These are phyloP conservation scores for Lochmaea capreae DNA, from an alignment of 2,888 invertebrate genomes.

Conservation along the genomic window DNA sequence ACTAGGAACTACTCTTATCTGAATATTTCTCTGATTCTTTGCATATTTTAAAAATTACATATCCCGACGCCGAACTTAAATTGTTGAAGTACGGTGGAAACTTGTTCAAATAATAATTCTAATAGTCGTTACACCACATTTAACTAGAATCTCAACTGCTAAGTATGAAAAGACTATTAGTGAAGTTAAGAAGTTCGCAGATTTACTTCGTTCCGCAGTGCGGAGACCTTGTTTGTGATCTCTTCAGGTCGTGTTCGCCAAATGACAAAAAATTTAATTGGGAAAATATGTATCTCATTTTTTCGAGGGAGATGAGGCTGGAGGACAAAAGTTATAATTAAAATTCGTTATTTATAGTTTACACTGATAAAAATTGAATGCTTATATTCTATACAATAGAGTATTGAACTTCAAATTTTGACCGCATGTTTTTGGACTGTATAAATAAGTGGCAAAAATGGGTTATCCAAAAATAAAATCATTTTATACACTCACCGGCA, in stretches of 20 bases:
- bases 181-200: constrained; percentile 43
- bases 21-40: constrained; percentile 15
- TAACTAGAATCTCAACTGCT: constrained; percentile 45
- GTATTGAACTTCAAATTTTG: too few species aligned
- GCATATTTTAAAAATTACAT: constrained; percentile 29
- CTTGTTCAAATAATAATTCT: constrained; percentile 46
- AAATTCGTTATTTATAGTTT: too few species aligned
- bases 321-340: too few species aligned
- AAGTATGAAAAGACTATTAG: constrained; percentile 47
- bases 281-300: constrained; percentile 18
- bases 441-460: too few species aligned
- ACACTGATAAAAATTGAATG: too few species aligned
- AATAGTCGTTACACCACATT: constrained; percentile 45
- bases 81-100: constrained; percentile 33
- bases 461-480: too few species aligned
- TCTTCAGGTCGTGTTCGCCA: constrained; percentile 28
- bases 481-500: too few species aligned
- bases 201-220: constrained; percentile 41
- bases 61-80: constrained; percentile 17
- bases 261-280: constrained; percentile 27
- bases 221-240: constrained; percentile 36
- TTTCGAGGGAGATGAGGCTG: neutral
- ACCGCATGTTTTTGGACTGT: too few species aligned
- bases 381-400: too few species aligned
- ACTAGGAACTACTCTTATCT: neutral